Percentiles rank a stretch among this genome's conserved stretches.
phyloP scores from a whole-genome alignment of 1,140 invertebrate species.

The Eumeta japonica region DNA sequence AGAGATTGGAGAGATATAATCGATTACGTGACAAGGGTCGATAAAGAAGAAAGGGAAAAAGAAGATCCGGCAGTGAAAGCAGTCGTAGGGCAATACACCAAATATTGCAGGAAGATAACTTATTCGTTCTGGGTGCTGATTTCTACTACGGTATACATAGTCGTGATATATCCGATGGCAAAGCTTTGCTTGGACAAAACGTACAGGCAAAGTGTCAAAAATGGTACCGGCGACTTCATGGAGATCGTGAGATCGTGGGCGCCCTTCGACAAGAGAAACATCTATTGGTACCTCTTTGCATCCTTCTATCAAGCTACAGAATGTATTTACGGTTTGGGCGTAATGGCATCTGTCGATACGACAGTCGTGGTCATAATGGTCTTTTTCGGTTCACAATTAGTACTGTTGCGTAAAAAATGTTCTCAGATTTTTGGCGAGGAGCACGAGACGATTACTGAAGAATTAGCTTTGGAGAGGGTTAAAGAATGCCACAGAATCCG shows the following conservation, averaged over 20 bases:
- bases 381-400: slow-evolving; percentile 29
- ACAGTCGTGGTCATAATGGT: slow-evolving; percentile 28
- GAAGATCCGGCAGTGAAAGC: slow-evolving; percentile 13
- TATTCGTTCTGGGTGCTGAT: slow-evolving; percentile 35
- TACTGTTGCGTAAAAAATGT: slow-evolving; percentile 21
- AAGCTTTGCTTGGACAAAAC: slow-evolving; percentile 23
- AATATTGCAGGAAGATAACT: slow-evolving; percentile 37
- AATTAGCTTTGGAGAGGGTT: slow-evolving; percentile 12
- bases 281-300: slow-evolving; percentile 19
- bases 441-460: slow-evolving; percentile 3
- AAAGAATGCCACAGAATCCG: slow-evolving; percentile 24
- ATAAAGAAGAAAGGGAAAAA: slow-evolving; percentile 21
- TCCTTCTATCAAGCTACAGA: slow-evolving; percentile 22
- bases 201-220: slow-evolving; percentile 30
- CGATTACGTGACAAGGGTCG: slow-evolving; percentile 31
- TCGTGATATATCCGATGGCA: slow-evolving; percentile 31
- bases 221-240: slow-evolving; percentile 22
- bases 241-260: slow-evolving; percentile 31
- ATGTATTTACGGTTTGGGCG: slow-evolving; percentile 20
- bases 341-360: slow-evolving; percentile 32
- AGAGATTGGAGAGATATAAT: slow-evolving; percentile 35
- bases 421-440: slow-evolving; percentile 20
- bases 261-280: slow-evolving; percentile 25
- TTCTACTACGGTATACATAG: slow-evolving; percentile 35
- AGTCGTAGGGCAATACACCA: slow-evolving; percentile 22